A percentile compares a stretch with the other conserved stretches of the same genome.
These are phyloP conservation scores for Picus viridis DNA, from an alignment of 2,797 vertebrate genomes.

Conservation along the genomic window DNA sequence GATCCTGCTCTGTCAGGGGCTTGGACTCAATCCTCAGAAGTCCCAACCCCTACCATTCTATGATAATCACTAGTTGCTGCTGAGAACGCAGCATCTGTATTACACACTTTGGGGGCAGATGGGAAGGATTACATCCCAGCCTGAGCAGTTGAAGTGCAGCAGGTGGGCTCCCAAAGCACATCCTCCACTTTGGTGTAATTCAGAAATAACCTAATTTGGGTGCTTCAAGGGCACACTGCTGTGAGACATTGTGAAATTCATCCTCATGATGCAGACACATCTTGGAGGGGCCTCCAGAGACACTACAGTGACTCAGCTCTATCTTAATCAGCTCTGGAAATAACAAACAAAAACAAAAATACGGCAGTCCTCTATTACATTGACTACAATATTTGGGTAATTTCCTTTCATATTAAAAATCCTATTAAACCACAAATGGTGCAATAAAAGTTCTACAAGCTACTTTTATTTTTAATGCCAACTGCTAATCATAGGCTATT, in stretches of 20 bases:
- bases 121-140: neutral
- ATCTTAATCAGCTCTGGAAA: neutral
- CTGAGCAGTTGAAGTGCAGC: fast-evolving
- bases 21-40: too few relatives aligned
- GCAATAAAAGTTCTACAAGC: neutral
- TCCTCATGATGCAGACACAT: neutral
- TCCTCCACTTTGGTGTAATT: fast-evolving
- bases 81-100: fast-evolving
- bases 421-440: constrained; percentile 9
- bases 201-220: neutral
- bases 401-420: constrained; percentile 21
- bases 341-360: neutral
- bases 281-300: neutral
- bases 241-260: neutral
- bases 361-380: neutral
- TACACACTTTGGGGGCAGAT: neutral
- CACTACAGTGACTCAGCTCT: neutral
- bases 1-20: too few relatives aligned
- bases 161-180: neutral
- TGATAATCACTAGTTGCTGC: neutral
- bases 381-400: neutral
- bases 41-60: too few relatives aligned
- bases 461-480: constrained; percentile 31
- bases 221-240: neutral
- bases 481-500: neutral